Base-by-base conservation (phyloP, 1,140 invertebrate species). In the Homalodisca vitripennis region DNA sequence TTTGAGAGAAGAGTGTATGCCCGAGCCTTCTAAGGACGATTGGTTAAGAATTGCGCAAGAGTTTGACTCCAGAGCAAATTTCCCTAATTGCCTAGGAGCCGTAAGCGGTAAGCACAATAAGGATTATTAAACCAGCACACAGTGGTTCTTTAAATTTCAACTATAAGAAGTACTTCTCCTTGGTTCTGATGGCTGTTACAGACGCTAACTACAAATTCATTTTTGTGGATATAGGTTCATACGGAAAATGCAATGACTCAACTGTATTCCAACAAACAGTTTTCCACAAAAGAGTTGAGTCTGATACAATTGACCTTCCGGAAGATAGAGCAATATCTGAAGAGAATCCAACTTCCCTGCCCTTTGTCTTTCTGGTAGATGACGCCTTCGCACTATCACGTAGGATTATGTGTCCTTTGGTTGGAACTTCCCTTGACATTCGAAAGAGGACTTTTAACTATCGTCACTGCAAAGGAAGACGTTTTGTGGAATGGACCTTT, bases 141-240 rank as follows among this genome's bases (percentile, higher is more conserved):
- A 75, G 72, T 65, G 79, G 80, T 31, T 71, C 75, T 20, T 66
- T 71, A 51, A 83, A 72, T 75, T 79, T 74, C 53, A 83, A 82
- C 69, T 80, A 82, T 64, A 83, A 83, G 73, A 65, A 72, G 1
- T 76, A 68, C 63, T 81, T 77, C 62, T 79, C 77, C 51, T 75
- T 82, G 22, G 77, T 82, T 29, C 68, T 84, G 30, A 68, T 82
- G 41, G 81, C 78, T 22, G 62, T 82, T 48, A 77, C 79, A n/a
- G 79, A 82, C 73, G 76, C 75, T 41, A 68, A 81, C 60, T 83
- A 79, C 68, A 72, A 75, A 62, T 82, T 83, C 74, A 67, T 77
- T n/a, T 74, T 76, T 69, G 75, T 80, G 31, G 79, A 82, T 72
- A 72, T 82, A 17, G 79, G 82, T 30, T 63, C 71, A 24, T 72